Evolutionary conservation across 53 echinoderm and acorn worm species (phyloP).

Genomic region (Echinarachnius parma): DNA sequence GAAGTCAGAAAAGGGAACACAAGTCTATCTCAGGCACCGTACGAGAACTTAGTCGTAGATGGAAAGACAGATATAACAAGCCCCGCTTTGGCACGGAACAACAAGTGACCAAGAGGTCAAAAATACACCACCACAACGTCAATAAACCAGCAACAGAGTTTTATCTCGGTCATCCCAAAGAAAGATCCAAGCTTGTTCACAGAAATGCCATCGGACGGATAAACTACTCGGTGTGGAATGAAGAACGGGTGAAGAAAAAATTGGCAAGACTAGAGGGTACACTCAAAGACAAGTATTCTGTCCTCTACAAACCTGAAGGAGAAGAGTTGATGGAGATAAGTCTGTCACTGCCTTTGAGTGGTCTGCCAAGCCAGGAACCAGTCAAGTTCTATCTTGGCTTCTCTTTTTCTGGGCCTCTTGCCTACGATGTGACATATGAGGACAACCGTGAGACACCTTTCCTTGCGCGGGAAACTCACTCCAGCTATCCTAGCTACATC

Average conservation of each 20-base stretch:
- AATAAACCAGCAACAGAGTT: constrained; percentile 31
- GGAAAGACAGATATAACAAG: constrained; percentile 4
- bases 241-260: not conserved
- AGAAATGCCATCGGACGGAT: constrained; percentile 11
- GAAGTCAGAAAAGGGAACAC: not conserved
- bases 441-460: constrained; percentile 30
- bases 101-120: not conserved
- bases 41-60: not conserved
- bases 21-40: constrained; percentile 17
- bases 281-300: constrained; percentile 7
- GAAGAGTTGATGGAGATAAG: constrained; percentile 11
- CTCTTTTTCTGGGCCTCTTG: constrained; percentile 30
- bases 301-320: constrained; percentile 8
- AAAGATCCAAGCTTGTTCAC: constrained; percentile 16
- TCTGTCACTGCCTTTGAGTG: constrained; percentile 18
- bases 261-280: constrained; percentile 19
- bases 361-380: constrained; percentile 29
- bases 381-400: constrained; percentile 41
- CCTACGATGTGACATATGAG: constrained; percentile 33
- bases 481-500: constrained; percentile 15
- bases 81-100: not conserved
- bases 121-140: not conserved
- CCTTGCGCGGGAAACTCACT: constrained; percentile 6
- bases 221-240: constrained; percentile 12
- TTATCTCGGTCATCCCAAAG: constrained; percentile 5